Base-by-base conservation (phyloP, 2,113 vertebrate genomes). In the Phyllostomus hastatus region DNA sequence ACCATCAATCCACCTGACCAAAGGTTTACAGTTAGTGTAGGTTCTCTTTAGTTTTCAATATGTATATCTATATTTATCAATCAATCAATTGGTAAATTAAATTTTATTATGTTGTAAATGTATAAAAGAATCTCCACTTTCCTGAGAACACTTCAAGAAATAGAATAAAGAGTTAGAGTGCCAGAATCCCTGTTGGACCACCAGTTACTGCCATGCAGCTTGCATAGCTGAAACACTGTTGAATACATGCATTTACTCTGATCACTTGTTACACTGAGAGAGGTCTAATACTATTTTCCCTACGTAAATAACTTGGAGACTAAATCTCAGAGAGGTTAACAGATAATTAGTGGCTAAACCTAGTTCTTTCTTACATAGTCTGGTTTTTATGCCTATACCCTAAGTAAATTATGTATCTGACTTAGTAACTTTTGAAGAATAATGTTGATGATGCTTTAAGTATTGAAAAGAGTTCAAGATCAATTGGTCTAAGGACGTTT, bases 401-500 rank as follows among this genome's bases (percentile, higher is more conserved):
- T 75, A 95, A n/a, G 12, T 57, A 85, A 17, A 22, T 54, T 79
- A 12, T 52, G 31, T 73, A 38, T 95, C 38, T 83, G 26, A 83
- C 9, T 28, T 59, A 26, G 1, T 46, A 75, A 80, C 20, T 90
- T 95, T 90, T 76, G 90, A 95, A 95, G 15, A 54, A 52, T 48
- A 92, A 73, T 46, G 33, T 91, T 86, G 22, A 41, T 72, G 20
- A 83, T 84, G 38, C 66, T 73, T 95, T 7, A 61, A 93, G 90
- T 88, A 83, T 19, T 41, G 59, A 81, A 81, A 90, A 66, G n/a
- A 26, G 33, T 84, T 94, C 33, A 87, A 88, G n/a, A 59, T 87
- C 38, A 83, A 48, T 94, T 96, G 28, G 33, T 41, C n/a, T 94
- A 75, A 84, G 81, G 84, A 87, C 84, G 4, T 19, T 92, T 91